Conservation (phyloP, 1,140 invertebrate species). For the Phocides pigmalion region DNA sequence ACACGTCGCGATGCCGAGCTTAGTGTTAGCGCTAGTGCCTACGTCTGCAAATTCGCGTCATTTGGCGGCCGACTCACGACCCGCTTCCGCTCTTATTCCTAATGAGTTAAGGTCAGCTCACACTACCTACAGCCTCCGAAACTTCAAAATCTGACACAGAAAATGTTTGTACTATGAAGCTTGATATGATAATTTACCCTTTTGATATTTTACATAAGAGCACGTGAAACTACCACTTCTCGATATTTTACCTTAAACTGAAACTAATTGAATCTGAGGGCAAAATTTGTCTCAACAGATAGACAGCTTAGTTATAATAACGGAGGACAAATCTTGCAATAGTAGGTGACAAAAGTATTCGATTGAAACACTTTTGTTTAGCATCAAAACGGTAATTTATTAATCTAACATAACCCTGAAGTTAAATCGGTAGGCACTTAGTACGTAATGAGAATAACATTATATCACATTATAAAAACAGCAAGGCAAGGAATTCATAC, state of each 20-base stretch:
- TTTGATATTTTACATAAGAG: too few relatives aligned
- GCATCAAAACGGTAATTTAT: too few relatives aligned
- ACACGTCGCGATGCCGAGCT: conserved; percentile 23
- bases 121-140: conserved; percentile 8
- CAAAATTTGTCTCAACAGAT: too few relatives aligned
- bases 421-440: background rate
- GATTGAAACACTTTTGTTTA: too few relatives aligned
- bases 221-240: too few relatives aligned
- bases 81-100: conserved; percentile 40
- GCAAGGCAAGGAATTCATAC: background rate
- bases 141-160: background rate
- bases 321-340: too few relatives aligned
- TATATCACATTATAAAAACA: background rate
- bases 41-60: conserved; percentile 37
- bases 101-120: conserved; percentile 42
- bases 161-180: background rate
- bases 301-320: too few relatives aligned
- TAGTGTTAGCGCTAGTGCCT: conserved; percentile 16
- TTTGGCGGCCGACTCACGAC: conserved; percentile 35
- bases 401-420: too few relatives aligned
- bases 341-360: too few relatives aligned
- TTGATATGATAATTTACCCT: too few relatives aligned
- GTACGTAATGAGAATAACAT: background rate
- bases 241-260: too few relatives aligned
- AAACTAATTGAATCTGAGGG: too few relatives aligned